Base-by-base conservation (phyloP, 2,888 invertebrate genomes). In the Clusia tigrina region DNA sequence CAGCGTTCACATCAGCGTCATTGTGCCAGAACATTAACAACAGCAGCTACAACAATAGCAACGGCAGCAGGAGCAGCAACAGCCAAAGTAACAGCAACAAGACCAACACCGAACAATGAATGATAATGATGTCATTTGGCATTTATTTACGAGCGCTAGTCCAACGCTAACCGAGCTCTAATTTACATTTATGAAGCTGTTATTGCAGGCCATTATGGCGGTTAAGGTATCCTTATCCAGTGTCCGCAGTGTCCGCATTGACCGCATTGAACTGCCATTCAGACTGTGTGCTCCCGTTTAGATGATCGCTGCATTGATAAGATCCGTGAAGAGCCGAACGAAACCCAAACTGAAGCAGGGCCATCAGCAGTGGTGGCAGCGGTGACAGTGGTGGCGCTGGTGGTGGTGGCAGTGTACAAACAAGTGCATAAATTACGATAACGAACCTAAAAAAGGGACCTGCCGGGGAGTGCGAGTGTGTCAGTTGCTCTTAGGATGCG, bases 131-230 rank as follows among this genome's bases (percentile, higher is more conserved):
- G 80, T 78, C 79, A 78, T 74, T 79, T 78, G 79, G 79, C 80
- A 78, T 80, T 80, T 79, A 80, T 79, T 79, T 79, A 79, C 80
- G 79, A 80, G 79, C 77, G 71, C 77, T 74, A 76, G 74, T 72
- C 72, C 74, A 74, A 72, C 73, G 77, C 80, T 78, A 78, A 79
- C 80, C 78, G 79, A 79, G 78, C 75, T 79, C 79, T 80, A 79
- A 79, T 79, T 80, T 79, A 80, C 79, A 79, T 79, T 80, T 79
- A 79, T 79, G 78, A 79, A 80, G 79, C 79, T 79, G 80, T 80
- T 78, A 70, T 68, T 69, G 64, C 66, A 64, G 65, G 66, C 51
- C 59, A 60, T 63, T 56, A 63, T 63, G 63, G 59, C 56, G 55
- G 55, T n/a, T n/a, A n/a, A n/a, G n/a, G n/a, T n/a, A 60, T 60